Conservation (phyloP, 2,113 vertebrate genomes). For the Lethenteron reissneri region DNA sequence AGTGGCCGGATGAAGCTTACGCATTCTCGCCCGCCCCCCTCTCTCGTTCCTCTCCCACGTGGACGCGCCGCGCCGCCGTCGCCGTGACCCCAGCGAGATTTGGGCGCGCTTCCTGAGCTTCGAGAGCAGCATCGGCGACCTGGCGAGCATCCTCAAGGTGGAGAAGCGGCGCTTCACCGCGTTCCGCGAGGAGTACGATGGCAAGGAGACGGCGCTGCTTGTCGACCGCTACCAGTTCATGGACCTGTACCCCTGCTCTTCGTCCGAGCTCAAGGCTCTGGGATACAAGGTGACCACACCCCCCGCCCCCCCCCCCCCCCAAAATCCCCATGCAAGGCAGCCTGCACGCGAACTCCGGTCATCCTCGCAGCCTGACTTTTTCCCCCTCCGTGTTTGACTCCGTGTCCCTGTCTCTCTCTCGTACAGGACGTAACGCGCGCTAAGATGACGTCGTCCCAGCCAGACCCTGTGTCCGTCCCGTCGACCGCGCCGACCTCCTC, state of each 20-base stretch:
- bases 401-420: too few species aligned
- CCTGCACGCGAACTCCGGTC: too few species aligned
- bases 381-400: too few species aligned
- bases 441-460: too few species aligned
- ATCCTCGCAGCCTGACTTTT: too few species aligned
- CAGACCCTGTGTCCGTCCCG: too few species aligned
- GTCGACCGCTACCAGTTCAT: conserved; percentile 98
- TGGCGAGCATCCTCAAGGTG: conserved; percentile 93
- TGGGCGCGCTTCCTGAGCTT: conserved; percentile 94
- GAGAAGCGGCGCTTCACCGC: conserved; percentile 79
- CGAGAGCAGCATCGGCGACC: conserved; percentile 91
- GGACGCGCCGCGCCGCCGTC: too few species aligned
- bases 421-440: too few species aligned
- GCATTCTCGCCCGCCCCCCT: neutral
- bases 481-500: too few species aligned
- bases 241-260: conserved; percentile 89
- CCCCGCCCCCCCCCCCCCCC: too few species aligned
- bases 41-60: neutral
- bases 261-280: conserved; percentile 81
- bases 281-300: conserved; percentile 58
- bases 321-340: too few species aligned
- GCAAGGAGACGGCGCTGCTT: conserved; percentile 83
- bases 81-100: conserved; percentile 41
- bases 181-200: conserved; percentile 92
- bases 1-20: neutral